Base-by-base conservation (phyloP, 2,888 invertebrate genomes). In the Magallana nippona region DNA sequence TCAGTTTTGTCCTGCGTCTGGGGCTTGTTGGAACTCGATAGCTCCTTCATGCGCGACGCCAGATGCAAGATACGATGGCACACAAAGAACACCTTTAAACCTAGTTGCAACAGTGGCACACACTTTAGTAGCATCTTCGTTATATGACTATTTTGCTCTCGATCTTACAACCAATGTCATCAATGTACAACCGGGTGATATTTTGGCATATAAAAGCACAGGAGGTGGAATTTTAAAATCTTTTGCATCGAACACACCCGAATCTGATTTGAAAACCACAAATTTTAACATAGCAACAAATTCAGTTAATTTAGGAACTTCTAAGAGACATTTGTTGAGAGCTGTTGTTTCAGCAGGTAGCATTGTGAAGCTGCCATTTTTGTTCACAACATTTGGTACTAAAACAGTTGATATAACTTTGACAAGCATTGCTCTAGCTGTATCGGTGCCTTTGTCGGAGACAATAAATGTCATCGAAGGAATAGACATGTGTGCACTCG, bases 401-500 rank as follows among this genome's bases (percentile, higher is more conserved):
- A 84, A 83, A 71, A 79, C 79, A 1, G 79, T 90, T 19, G 87
- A 85, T 0, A 81, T 89, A n/a, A 83, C 81, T 1, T 87, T 91
- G 77, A 84, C 56, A 0, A 84, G 78, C 1, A 78, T 87, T 10
- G 87, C 88, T 8, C 81, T 81, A 22, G 85, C 84, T 79, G 10
- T 58, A 89, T 15, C 60, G 62, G 87, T 84, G 32, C 86, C 19
- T 2, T 86, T 81, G 13, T 81, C 80, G 15, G 88, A 81, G 10
- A 87, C 83, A 13, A 85, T 91, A 5, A 78, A 71, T 2, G 89
- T 92, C 0, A 83, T 89, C 10, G 91, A 91, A 78, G 93, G 92
- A 1, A 91, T 93, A 17, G 90, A 93, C 87, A 83, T 82, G n/a
- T 87, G 91, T n/a, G 86, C 88, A 57, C 83, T 91, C 8, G 80